Evolutionary conservation across 1,140 invertebrate genomes (phyloP), one percentile per base, ranked within the genome.

Genomic region (Drosophila gunungcola): DNA sequence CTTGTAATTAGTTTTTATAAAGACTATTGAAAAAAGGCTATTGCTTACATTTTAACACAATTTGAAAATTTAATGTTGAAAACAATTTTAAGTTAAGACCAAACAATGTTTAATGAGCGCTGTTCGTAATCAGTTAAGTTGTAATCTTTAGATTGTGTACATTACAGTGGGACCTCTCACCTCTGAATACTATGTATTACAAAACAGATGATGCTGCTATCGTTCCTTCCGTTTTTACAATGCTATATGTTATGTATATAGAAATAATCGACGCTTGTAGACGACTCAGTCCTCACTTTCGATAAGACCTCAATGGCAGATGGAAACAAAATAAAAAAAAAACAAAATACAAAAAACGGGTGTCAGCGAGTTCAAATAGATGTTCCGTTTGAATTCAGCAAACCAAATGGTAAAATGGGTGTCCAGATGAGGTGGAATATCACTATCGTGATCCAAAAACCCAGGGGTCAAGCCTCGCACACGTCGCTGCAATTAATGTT

Each of bases 401-500:
- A 32, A 16, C 34, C 43, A 45, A 0, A 12, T 43, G 5, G 3
- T 43, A 16, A 45, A 0, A 12, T 43, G n/a, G 3, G 13, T 39
- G 13, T 38, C 13, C 29, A 6, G 27, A 16, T 42, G 57, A 27
- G 57, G 58, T 65, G 36, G 34, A 7, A 32, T 39, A 29, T 64
- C 58, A 29, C 11, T 64, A 34, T 11, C 58, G 10, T 3, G 11
- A 10, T 45, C 32, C 12, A 34, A 4, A 21, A 12, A 11, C 34
- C n/a, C 27, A 6, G 0, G 38, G 60, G 60, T 45, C 46, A 52
- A 51, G 16, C 10, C 21, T 36, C n/a, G 29, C 52, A 42, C 62
- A 55, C 68, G 45, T 61, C 52, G 55, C 21, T 43, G 69, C 69
- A 75, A 83, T 84, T 73, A 60, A 61, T 64, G 62, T 80, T 76